Evolutionary conservation across 2,888 invertebrate species (phyloP).

Genomic region (Dicranocentrus wangi): DNA sequence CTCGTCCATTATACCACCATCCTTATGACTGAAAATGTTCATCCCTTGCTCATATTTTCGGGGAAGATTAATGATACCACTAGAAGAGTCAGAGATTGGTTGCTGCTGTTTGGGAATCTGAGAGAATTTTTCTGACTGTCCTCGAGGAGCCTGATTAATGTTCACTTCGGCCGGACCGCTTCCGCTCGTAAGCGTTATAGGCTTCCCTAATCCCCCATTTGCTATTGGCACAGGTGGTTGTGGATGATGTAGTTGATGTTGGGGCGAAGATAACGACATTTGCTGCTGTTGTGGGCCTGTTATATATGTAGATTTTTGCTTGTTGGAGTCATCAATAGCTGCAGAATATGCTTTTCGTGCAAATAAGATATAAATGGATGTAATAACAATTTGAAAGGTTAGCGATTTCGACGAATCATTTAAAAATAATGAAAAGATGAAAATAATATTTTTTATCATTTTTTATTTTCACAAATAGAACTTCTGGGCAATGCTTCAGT

Average conservation of each 20-base stretch:
- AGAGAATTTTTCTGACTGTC: conserved; percentile 46
- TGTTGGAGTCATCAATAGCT: conserved; percentile 17
- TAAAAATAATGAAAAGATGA: not conserved
- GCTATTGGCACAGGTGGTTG: conserved; percentile 54
- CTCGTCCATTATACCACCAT: conserved; percentile 69
- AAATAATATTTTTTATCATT: no score
- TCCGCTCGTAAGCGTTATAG: not conserved
- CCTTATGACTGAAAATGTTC: conserved; percentile 69
- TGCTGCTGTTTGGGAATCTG: conserved; percentile 2
- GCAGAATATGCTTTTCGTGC: conserved; percentile 20
- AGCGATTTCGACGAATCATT: not conserved
- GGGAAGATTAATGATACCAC: conserved; percentile 23
- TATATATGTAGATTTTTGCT: conserved; percentile 6
- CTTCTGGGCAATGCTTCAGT: no score
- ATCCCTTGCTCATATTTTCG: conserved; percentile 37
- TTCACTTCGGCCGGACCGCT: conserved; percentile 1
- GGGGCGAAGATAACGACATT: not conserved
- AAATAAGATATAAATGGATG: no score
- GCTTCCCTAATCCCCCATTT: conserved; percentile 19
- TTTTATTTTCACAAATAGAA: no score
- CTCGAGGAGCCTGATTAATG: conserved; percentile 21
- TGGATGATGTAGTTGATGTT: conserved; percentile 47
- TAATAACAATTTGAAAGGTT: not conserved
- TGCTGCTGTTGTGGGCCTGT: conserved; percentile 31
- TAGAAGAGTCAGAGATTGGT: not conserved